Evolutionary conservation across 2,113 vertebrate species (phyloP).

Genomic region (Camelus dromedarius): DNA sequence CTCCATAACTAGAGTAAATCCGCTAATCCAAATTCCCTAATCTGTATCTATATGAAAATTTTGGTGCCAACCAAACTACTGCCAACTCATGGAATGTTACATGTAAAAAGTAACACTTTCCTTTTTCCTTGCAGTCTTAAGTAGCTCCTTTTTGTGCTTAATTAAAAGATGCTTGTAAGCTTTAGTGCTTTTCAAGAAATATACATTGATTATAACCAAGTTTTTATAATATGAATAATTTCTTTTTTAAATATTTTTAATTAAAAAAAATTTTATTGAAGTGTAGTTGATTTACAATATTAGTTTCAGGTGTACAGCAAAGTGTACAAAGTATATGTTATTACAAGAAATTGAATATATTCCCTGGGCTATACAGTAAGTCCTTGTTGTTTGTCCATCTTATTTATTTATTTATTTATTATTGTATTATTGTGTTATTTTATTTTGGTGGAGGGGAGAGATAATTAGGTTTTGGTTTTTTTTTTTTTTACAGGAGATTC

Average conservation of each 20-base stretch:
- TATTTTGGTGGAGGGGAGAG: too few species aligned
- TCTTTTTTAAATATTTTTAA: background rate
- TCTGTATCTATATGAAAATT: constrained; percentile 1
- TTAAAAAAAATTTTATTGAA: too few species aligned
- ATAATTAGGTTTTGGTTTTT: too few species aligned
- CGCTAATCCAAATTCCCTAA: background rate
- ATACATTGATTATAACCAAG: background rate
- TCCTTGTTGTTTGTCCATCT: too few species aligned
- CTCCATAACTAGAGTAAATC: background rate
- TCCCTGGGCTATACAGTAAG: too few species aligned
- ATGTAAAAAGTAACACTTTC: background rate
- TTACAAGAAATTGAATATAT: too few species aligned
- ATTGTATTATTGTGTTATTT: too few species aligned
- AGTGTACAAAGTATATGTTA: too few species aligned
- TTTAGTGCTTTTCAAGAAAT: constrained; percentile 26
- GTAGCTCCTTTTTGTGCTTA: background rate
- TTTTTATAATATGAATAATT: background rate
- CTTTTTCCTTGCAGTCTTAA: background rate
- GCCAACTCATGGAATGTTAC: background rate
- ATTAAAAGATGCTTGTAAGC: constrained; percentile 13
- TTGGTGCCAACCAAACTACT: background rate
- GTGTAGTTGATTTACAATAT: too few species aligned
- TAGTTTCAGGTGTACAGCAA: too few species aligned
- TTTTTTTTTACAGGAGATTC: too few species aligned
- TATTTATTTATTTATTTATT: too few species aligned